Evolutionary conservation across 2,797 vertebrate species (phyloP), one percentile per base, ranked within the genome.

Genomic region (Acrossocheilus wenchowensis): DNA sequence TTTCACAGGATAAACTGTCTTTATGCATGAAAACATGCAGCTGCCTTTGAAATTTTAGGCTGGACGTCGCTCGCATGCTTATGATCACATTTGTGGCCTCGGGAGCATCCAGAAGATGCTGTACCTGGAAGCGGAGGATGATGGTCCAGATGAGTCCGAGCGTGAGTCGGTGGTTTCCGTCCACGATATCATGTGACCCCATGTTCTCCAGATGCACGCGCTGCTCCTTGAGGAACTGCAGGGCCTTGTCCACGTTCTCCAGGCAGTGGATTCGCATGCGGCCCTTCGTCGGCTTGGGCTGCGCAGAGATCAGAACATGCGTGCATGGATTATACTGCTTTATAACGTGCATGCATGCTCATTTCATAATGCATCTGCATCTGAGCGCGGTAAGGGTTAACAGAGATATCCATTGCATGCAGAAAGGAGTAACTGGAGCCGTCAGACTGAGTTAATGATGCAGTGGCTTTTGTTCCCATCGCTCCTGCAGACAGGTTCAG

Each of bases 141-240:
- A 99, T 99, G 91, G 98, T 99, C 98, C 98, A 99, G 93, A 99
- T 99, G 81, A 99, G 97, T 68, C 98, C 98, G 0, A 99, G 96
- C 0, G 97, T 99, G 87, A 99, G 96, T 57, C 98, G 96, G 94
- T 99, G 98, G 94, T 99, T 99, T 26, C 98, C 98, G 86, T 99
- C 98, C 17, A 99, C 98, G 14, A 99, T 99, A 94, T 99, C 98
- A 11, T 99, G 98, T 69, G 98, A 99, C 41, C 98, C 98, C 97
- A 99, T 99, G 95, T 99, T 99, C 93, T 99, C 98, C 87, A 99
- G 96, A 91, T 99, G 98, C 23, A 99, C 98, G 89, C 97, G 91
- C 88, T 99, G 98, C 91, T 99, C 98, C 92, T 99, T 99, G 84
- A 99, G 96, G 94, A 99, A 99, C 94, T 99, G 98, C 60, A 99